Evolutionary conservation across 2,113 vertebrate genomes (phyloP).

Genomic region (Albula goreensis): DNA sequence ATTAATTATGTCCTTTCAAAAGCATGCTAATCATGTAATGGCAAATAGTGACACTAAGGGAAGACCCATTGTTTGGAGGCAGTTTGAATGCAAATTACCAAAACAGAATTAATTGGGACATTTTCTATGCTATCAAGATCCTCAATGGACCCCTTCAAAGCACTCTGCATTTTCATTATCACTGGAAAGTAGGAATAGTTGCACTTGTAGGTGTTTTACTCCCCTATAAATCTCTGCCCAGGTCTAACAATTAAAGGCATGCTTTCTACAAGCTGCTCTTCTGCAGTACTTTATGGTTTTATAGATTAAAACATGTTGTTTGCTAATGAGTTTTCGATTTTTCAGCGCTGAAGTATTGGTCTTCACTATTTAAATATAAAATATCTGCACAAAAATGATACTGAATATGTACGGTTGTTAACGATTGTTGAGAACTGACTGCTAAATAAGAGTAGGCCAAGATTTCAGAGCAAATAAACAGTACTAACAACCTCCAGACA

Average conservation of each 20-base stretch:
- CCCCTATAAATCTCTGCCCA: neutral
- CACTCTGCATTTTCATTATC: slow-evolving; percentile 32
- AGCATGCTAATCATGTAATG: slow-evolving; percentile 46
- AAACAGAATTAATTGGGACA: slow-evolving; percentile 39
- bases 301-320: slow-evolving; percentile 6
- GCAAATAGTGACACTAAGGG: slow-evolving; percentile 39
- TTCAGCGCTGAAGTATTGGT: neutral
- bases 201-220: neutral
- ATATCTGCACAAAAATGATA: slow-evolving; percentile 15
- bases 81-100: slow-evolving; percentile 43
- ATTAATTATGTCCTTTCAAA: slow-evolving; percentile 46
- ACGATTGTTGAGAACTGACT: neutral
- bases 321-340: slow-evolving; percentile 15
- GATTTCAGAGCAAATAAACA: slow-evolving; percentile 18
- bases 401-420: neutral
- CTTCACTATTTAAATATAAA: slow-evolving; percentile 8
- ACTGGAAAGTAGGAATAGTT: slow-evolving; percentile 1
- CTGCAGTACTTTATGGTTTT: slow-evolving; percentile 13
- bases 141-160: slow-evolving; percentile 36
- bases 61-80: slow-evolving; percentile 42
- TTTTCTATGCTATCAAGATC: slow-evolving; percentile 44
- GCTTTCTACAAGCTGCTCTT: neutral
- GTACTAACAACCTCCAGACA: neutral
- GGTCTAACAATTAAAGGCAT: neutral
- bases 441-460: neutral